These are phyloP conservation scores for Diuraphis noxia DNA, from an alignment of 1,140 invertebrate genomes.

Conservation along the genomic window DNA sequence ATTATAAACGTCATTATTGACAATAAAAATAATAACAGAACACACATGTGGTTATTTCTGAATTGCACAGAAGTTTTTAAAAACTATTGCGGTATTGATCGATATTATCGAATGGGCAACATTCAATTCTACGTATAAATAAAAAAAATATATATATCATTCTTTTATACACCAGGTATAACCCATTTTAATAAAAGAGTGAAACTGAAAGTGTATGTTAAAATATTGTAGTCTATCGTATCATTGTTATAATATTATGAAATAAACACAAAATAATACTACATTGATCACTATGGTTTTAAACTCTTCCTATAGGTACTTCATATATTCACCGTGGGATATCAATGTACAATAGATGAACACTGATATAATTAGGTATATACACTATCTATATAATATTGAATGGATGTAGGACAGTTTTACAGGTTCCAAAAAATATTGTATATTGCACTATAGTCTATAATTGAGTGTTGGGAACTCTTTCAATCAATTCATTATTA, in stretches of 20 bases:
- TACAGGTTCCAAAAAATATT: neutral
- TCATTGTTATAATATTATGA: neutral
- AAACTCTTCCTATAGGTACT: slow-evolving; percentile 10
- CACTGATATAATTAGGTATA: neutral
- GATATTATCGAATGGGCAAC: neutral
- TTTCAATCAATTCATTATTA: neutral
- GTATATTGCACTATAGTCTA: no score
- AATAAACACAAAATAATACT: neutral
- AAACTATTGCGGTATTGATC: neutral
- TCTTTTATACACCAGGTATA: neutral
- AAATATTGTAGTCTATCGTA: neutral
- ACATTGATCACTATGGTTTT: slow-evolving; percentile 3
- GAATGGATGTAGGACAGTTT: neutral
- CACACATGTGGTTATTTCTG: neutral
- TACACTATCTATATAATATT: neutral
- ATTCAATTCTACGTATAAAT: neutral
- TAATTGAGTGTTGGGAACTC: neutral
- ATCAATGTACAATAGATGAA: neutral
- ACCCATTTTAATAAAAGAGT: neutral
- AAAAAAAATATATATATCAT: neutral
- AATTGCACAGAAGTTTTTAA: neutral
- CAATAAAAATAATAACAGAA: neutral
- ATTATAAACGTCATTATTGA: neutral
- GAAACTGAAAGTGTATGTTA: neutral
- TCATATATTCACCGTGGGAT: neutral